Base-by-base conservation (phyloP, 2,888 invertebrate species). In the Mesochorus sp. region DNA sequence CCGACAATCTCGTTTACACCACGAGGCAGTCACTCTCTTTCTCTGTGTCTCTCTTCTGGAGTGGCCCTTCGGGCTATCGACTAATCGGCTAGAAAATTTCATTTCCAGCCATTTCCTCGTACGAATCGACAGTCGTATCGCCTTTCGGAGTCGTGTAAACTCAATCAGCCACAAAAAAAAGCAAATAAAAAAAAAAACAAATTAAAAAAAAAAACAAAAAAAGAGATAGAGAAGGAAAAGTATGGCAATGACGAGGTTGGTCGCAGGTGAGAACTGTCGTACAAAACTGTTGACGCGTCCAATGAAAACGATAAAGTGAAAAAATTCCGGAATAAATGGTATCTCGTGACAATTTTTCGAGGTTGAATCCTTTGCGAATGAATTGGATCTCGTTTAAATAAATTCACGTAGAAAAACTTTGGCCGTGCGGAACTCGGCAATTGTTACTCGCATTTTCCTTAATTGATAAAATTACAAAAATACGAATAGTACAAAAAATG, bases 41-140 rank as follows among this genome's bases (percentile, higher is more conserved):
- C 37, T 10, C 34, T n/a, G 12, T 34, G 19, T 55, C 19, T 17
- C 31, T 12, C 31, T 55, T 17, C 10, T 55, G 14, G 31, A 2
- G 12, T 34, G 12, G 31, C 62, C 31, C 44, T 14, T n/a, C 66
- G 26, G 51, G 37, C 55, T 77, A 21, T 49, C 68, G 80, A 81
- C 81, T 84, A 84, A 85, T 84, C 83, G 81, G 67, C 71, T 77
- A 76, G 76, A 80, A 85, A 84, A 84, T 83, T 83, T 77, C 82
- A 76, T 79, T 75, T 76, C 78, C 79, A 59, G 53, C 62, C 61
- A 61, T 64, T 64, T 73, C 28, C 66, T 39, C 28, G 39, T 10
- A 1, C 28, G 49, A 47, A 55, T 57, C 53, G 31, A 26, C 51
- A 21, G 17, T 61, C 51, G 42, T 53, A 31, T 44, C 64, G 51